Evolutionary conservation across 2,113 vertebrate genomes (phyloP).

Genomic region (Sigmodon hispidus): DNA sequence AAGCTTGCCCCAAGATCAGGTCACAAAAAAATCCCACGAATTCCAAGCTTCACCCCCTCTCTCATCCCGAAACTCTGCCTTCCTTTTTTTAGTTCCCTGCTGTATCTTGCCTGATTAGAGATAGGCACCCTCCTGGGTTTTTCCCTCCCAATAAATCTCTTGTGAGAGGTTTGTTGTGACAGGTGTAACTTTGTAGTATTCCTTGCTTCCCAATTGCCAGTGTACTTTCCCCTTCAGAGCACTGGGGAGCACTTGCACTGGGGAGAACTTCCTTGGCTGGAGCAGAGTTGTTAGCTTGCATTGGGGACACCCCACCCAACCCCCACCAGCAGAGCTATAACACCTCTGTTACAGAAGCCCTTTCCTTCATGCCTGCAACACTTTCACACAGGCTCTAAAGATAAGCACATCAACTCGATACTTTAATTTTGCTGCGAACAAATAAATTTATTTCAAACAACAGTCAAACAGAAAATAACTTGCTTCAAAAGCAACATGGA

Average conservation of each 20-base stretch:
- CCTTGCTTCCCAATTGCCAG: not conserved
- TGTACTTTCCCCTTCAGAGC: not conserved
- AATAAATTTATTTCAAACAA: constrained; percentile 18
- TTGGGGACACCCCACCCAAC: too few species aligned
- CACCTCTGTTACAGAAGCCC: not conserved
- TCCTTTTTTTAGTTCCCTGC: not conserved
- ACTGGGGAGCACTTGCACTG: not conserved
- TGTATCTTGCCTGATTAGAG: not conserved
- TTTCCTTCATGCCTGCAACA: not conserved
- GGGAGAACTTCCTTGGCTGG: not conserved
- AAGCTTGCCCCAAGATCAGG: too few species aligned
- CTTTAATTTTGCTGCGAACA: not conserved
- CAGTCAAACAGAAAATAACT: not conserved
- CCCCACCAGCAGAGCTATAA: not conserved
- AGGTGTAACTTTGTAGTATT: too few species aligned
- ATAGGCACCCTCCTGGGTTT: not conserved
- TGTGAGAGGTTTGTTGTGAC: not conserved
- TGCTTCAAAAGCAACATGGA: not conserved
- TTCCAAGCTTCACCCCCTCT: not conserved
- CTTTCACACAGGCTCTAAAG: not conserved
- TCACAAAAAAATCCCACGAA: not conserved
- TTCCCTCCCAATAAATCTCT: not conserved
- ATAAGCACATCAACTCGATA: not conserved
- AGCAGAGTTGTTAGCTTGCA: too few species aligned
- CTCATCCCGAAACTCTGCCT: not conserved